Evolutionary conservation across 2,888 invertebrate genomes (phyloP).

Genomic region (Neoascia interrupta): DNA sequence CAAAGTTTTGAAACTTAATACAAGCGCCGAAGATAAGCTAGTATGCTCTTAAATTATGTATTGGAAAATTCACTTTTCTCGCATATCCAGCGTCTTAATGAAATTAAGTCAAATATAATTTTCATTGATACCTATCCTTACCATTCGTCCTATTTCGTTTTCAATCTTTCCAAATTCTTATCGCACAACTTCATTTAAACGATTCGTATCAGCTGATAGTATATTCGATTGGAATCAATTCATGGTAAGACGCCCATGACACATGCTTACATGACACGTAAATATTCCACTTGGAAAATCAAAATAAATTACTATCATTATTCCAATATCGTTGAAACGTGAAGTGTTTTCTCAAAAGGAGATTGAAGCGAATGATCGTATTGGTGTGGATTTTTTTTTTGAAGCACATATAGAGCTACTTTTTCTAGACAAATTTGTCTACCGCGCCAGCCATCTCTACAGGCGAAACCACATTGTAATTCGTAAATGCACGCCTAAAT

Average conservation of each 20-base stretch:
- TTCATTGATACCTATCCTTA: too few species aligned
- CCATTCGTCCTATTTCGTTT: background rate
- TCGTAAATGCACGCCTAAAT: constrained; percentile 12
- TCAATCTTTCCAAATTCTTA: background rate
- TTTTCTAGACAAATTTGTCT: too few species aligned
- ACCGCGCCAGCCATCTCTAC: too few species aligned
- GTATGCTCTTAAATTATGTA: too few species aligned
- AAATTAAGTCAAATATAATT: too few species aligned
- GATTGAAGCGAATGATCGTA: constrained; percentile 4
- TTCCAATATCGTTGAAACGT: constrained; percentile 29
- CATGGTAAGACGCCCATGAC: constrained; percentile 22
- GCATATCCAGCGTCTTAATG: background rate
- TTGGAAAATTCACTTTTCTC: too few species aligned
- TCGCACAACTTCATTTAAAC: background rate
- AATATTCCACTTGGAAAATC: constrained; percentile 37
- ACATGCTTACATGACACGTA: constrained; percentile 29
- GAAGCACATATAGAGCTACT: too few species aligned
- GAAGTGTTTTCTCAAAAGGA: constrained; percentile 2
- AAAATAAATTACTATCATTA: constrained; percentile 39
- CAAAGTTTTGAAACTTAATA: too few species aligned
- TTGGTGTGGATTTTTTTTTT: too few species aligned
- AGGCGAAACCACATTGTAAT: background rate
- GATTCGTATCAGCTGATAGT: constrained; percentile 22
- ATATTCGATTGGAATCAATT: constrained; percentile 23
- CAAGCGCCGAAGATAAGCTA: too few species aligned